Evolutionary conservation across 1,140 invertebrate species (phyloP), one percentile per base, ranked within the genome.

Genomic region (Wasmannia auropunctata): DNA sequence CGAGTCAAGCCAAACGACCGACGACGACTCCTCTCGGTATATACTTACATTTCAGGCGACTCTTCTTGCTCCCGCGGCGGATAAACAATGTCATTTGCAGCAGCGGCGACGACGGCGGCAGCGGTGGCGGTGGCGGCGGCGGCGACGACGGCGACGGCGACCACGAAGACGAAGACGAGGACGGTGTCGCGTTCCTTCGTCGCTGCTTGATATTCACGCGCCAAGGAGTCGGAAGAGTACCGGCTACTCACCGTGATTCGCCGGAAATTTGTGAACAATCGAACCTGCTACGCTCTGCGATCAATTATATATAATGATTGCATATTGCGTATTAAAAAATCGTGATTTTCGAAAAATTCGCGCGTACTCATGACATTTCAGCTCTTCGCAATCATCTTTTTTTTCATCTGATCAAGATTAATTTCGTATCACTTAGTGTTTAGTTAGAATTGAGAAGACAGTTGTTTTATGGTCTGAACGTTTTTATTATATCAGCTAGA

Each of bases 31-130:
- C 40, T 34, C 8, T 22, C 76, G 34, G 6, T 37, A 37, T 37
- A 37, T 37, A 37, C 60, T 79, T 67, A 84, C 72, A 54, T 58
- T 79, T 46, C 37, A 16, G 77, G 43, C 46, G 74, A 80, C 49
- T 90, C 69, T 89, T 89, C 85, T 90, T 88, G 75, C 77, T 46
- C 22, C 28, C 51, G 11, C 51, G 51, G 16, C 11, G 54, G 87
- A 90, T 90, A 90, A 90, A 90, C 87, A 90, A 90, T 89, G 85
- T 79, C 88, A 90, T 90, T 90, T 90, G 79, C 77, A 79, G 40
- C 58, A 40, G 7, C 72, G 74, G 4, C 51, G 51, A 6, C 51
- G 49, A 1, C 19, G 46, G 1, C 19, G 49, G 3, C 22, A 37
- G 5, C 72, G 72, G 72, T n/a, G n/a, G n/a, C n/a, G n/a, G n/a